Conservation (phyloP, 2,888 invertebrate genomes). For the Hesperia comma region DNA sequence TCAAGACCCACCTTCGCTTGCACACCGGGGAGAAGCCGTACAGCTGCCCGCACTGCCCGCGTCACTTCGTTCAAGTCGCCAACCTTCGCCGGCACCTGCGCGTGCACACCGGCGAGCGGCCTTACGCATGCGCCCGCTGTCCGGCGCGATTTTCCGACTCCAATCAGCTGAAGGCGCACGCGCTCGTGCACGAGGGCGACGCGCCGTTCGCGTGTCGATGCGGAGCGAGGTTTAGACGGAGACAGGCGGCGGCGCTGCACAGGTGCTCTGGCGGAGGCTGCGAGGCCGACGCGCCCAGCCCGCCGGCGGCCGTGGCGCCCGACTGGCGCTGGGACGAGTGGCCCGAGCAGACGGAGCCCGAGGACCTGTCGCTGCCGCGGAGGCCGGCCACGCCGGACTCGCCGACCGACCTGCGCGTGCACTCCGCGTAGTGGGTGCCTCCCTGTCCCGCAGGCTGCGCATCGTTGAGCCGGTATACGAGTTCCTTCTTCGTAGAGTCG, state of each 20-base stretch:
- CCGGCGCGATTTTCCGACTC: conserved; percentile 95
- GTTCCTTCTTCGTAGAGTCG: conserved; percentile 87
- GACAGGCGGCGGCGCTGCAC: conserved; percentile 94
- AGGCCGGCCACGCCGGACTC: conserved; percentile 79
- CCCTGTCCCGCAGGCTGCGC: conserved; percentile 55
- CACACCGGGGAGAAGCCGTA: conserved; percentile 98
- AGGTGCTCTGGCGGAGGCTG: conserved; percentile 86
- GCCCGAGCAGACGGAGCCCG: conserved; percentile 96
- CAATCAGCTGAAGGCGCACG: conserved; percentile 95
- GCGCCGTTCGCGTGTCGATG: conserved; percentile 95
- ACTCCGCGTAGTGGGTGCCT: conserved; percentile 74
- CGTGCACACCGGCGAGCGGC: conserved; percentile 96
- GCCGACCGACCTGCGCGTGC: conserved; percentile 79
- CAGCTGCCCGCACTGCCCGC: conserved; percentile 95
- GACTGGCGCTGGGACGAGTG: conserved; percentile 79
- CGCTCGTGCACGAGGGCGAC: conserved; percentile 94
- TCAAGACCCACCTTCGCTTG: conserved; percentile 95
- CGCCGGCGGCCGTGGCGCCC: conserved; percentile 72
- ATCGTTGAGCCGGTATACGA: conserved; percentile 88
- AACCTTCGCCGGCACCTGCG: conserved; percentile 94
- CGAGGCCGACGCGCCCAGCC: conserved; percentile 72
- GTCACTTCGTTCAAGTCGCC: conserved; percentile 97
- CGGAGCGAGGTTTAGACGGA: conserved; percentile 90
- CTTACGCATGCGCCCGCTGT: conserved; percentile 94
- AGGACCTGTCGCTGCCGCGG: conserved; percentile 91